These are phyloP conservation scores for Thymelicus lineola DNA, from an alignment of 2,888 invertebrate genomes.

Conservation along the genomic window DNA sequence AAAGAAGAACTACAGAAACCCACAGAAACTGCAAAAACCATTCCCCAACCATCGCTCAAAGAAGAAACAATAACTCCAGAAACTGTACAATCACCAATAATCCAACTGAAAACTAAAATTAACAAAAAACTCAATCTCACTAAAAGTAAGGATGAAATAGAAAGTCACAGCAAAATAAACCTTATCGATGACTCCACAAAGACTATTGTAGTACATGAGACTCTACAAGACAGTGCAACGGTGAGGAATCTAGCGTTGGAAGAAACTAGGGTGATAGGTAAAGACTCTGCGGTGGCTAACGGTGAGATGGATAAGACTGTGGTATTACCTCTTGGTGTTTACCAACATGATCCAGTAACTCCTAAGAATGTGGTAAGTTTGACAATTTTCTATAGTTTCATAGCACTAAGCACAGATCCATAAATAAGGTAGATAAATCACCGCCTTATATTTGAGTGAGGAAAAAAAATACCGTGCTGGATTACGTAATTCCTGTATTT, in stretches of 20 bases:
- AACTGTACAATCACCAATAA: slow-evolving; percentile 54
- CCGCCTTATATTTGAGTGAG: too few species aligned
- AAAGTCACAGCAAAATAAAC: slow-evolving; percentile 13
- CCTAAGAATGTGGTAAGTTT: slow-evolving; percentile 61
- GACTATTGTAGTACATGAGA: slow-evolving; percentile 7
- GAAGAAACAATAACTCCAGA: slow-evolving; percentile 54
- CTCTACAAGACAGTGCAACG: neutral
- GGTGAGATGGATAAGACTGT: slow-evolving; percentile 64
- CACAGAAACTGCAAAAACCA: slow-evolving; percentile 43
- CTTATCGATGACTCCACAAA: neutral
- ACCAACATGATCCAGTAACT: slow-evolving; percentile 59
- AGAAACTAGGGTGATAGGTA: slow-evolving; percentile 53
- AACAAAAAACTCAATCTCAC: neutral
- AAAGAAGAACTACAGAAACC: slow-evolving; percentile 19
- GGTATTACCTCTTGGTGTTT: slow-evolving; percentile 62
- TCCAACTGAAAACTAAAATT: slow-evolving; percentile 42
- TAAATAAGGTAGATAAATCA: too few species aligned
- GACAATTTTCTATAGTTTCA: neutral
- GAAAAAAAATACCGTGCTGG: too few species aligned
- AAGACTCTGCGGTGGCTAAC: slow-evolving; percentile 45
- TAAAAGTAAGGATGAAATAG: neutral
- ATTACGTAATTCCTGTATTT: too few species aligned
- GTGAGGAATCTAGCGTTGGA: slow-evolving; percentile 48
- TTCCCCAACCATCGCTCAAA: slow-evolving; percentile 46
- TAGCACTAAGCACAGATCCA: too few species aligned